A percentile compares a stretch with the other conserved stretches of the same genome.
Evolutionary conservation across 2,888 invertebrate species (phyloP).

Genomic region (Chromoteleia sp.): DNA sequence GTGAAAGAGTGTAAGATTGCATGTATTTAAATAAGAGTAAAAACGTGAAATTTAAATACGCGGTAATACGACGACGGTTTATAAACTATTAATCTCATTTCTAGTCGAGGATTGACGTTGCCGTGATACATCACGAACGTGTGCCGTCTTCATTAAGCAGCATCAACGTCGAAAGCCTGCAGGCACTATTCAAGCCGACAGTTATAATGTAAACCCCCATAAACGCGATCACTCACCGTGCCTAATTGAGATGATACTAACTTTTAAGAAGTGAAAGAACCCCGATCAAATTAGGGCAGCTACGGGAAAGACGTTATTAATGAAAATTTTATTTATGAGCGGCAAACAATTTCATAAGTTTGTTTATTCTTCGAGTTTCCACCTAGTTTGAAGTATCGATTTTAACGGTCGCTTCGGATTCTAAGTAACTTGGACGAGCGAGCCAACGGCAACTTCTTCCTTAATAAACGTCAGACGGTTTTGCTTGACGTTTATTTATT

Average conservation of each 20-base stretch:
- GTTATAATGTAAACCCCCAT: conserved; percentile 66
- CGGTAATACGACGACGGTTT: not conserved
- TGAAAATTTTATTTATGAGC: conserved; percentile 46
- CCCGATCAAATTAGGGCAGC: conserved; percentile 60
- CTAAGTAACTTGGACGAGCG: not conserved
- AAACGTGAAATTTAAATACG: too few relatives aligned
- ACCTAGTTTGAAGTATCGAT: not conserved
- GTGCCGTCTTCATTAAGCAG: conserved; percentile 67
- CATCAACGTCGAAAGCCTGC: conserved; percentile 63
- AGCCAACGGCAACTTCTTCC: too few relatives aligned
- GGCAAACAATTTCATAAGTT: conserved; percentile 5
- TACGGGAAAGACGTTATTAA: conserved; percentile 54
- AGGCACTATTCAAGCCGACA: conserved; percentile 65
- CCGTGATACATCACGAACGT: conserved; percentile 56
- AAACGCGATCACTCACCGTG: conserved; percentile 69
- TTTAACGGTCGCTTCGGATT: not conserved
- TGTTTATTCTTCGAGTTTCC: conserved; percentile 2
- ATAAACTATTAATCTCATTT: conserved; percentile 37
- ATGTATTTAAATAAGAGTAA: too few relatives aligned
- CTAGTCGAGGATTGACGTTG: conserved; percentile 23
- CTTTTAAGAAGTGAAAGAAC: conserved; percentile 69
- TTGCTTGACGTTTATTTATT: too few relatives aligned
- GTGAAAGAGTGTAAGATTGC: too few relatives aligned
- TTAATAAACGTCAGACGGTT: too few relatives aligned
- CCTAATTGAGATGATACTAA: conserved; percentile 67